Percentiles rank a stretch among this genome's conserved stretches.
phyloP scores from a whole-genome alignment of 2,797 vertebrate species.

The Sorex maritimensis region DNA sequence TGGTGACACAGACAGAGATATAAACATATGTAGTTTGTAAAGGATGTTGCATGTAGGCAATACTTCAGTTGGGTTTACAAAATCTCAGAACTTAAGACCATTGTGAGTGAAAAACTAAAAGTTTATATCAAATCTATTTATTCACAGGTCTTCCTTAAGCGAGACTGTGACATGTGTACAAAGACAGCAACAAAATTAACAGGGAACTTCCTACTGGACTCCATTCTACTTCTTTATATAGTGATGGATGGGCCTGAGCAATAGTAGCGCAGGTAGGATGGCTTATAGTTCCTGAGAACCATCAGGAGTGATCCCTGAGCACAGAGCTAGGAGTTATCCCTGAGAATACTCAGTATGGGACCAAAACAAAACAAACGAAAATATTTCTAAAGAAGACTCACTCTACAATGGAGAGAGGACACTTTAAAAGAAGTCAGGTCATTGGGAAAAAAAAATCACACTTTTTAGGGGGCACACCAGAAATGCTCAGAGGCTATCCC shows the following conservation, averaged over 20 bases:
- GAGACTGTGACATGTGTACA: not conserved
- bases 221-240: not conserved
- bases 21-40: slow-evolving; percentile 26
- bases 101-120: slow-evolving; percentile 34
- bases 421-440: not conserved
- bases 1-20: slow-evolving; percentile 5
- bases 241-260: not conserved
- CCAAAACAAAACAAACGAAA: too few relatives aligned
- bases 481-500: too few relatives aligned
- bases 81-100: slow-evolving; percentile 28
- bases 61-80: not conserved
- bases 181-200: not conserved
- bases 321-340: too few relatives aligned
- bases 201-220: not conserved
- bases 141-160: slow-evolving; percentile 12
- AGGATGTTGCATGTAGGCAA: not conserved
- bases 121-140: slow-evolving; percentile 38
- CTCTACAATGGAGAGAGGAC: not conserved
- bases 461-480: too few relatives aligned
- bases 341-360: too few relatives aligned
- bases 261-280: too few relatives aligned
- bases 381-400: not conserved
- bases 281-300: too few relatives aligned
- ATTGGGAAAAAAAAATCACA: not conserved
- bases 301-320: too few relatives aligned